Conservation (phyloP, 2,888 invertebrate genomes). For the Ochropleura leucogaster region DNA sequence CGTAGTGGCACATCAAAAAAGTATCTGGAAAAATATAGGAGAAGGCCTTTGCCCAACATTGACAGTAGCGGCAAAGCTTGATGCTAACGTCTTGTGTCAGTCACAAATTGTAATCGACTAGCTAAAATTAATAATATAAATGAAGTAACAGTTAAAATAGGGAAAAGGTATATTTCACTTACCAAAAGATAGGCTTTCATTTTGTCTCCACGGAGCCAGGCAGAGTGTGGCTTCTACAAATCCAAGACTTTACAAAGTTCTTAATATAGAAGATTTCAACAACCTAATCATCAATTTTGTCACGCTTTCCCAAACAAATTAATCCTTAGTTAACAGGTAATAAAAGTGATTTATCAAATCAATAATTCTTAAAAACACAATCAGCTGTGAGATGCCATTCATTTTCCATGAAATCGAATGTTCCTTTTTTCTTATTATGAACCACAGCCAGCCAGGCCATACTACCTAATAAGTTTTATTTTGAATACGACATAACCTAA, state of each 20-base stretch:
- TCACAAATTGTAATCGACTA: not conserved
- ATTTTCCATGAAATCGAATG: not conserved
- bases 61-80: not conserved
- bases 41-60: too few relatives aligned
- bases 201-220: conserved; percentile 1
- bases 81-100: not conserved
- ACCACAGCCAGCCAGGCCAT: not conserved
- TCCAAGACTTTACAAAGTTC: not conserved
- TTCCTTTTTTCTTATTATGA: not conserved
- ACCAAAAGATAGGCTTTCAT: conserved; percentile 28
- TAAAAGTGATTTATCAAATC: conserved; percentile 8
- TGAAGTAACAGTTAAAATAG: not conserved
- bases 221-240: conserved; percentile 13
- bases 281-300: conserved; percentile 22
- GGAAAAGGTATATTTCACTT: not conserved
- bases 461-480: not conserved
- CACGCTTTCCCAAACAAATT: conserved; percentile 24
- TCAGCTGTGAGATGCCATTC: conserved; percentile 6
- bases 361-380: conserved; percentile 13
- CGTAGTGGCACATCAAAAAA: too few relatives aligned
- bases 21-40: too few relatives aligned
- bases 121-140: not conserved
- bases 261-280: conserved; percentile 20
- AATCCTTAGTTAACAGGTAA: conserved; percentile 23
- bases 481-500: not conserved